Evolutionary conservation across 2,888 invertebrate genomes (phyloP), one percentile per base, ranked within the genome.

Genomic region (Acanthosepion esculentum): DNA sequence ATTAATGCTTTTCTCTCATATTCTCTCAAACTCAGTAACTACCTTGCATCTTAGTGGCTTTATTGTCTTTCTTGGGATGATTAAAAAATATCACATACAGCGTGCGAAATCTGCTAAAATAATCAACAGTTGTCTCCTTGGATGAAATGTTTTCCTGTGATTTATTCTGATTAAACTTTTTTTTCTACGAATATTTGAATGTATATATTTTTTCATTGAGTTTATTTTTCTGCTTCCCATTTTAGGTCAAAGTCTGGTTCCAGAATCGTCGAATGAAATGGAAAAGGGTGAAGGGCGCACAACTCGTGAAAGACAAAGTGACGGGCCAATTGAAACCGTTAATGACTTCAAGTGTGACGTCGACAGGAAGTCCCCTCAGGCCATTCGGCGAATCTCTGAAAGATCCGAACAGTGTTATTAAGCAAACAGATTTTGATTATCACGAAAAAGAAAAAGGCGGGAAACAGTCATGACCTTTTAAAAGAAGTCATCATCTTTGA

Each of bases 221-320:
- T 55, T 48, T 20, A 48, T 94, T 41, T 41, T n/a, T 94, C 8
- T 94, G 4, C 0, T 94, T 59, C 26, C 26, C 18, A n/a, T 94
- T 95, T 18, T 96, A 97, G 97, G 97, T 97, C 10, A 97, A 97
- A 95, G 97, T 97, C 10, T 97, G 97, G 97, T 97, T 97, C 95
- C 97, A 97, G 95, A 97, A 97, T 95, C 95, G 97, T 29, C 96
- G 97, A 50, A 97, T 97, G 97, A 97, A 97, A 95, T 97, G 97
- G 96, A 97, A 97, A 95, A 94, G 97, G 29, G 96, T 96, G 15
- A 97, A 97, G 94, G 97, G 97, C 5, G 96, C 97, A 6, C 97
- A 97, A 94, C 96, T 97, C 91, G 97, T 97, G 33, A 96, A 97
- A 94, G 97, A 97, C 96, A 97, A 97, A 95, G 97, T 97, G 53